These are phyloP conservation scores for Nomada goodeniana DNA, from an alignment of 2,888 invertebrate species.

Conservation along the genomic window DNA sequence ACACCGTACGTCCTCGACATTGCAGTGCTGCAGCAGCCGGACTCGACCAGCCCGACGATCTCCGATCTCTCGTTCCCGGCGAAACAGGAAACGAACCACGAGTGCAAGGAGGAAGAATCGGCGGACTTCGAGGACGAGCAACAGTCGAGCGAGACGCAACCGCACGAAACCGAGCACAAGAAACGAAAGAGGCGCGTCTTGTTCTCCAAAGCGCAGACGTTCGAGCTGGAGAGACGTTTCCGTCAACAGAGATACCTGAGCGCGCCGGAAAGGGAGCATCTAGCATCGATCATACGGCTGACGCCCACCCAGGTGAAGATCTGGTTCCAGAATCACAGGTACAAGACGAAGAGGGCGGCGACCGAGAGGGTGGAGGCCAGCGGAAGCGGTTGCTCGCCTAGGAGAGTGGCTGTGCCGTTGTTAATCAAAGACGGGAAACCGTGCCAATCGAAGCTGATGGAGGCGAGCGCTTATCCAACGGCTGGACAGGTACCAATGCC, in stretches of 20 bases:
- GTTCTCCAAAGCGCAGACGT: constrained; percentile 99
- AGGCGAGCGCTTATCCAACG: constrained; percentile 72
- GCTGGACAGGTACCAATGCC: constrained; percentile 80
- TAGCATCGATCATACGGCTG: constrained; percentile 96
- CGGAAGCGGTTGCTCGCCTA: constrained; percentile 90
- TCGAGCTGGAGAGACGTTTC: constrained; percentile 97
- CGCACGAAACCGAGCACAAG: constrained; percentile 88
- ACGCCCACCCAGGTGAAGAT: constrained; percentile 99
- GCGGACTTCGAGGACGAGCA: constrained; percentile 85
- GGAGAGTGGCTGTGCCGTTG: constrained; percentile 97
- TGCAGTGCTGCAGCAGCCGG: constrained; percentile 89
- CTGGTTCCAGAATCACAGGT: constrained; percentile 99
- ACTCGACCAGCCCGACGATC: constrained; percentile 94
- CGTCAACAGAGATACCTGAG: constrained; percentile 98
- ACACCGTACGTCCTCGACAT: constrained; percentile 9
- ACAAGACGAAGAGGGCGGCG: constrained; percentile 99
- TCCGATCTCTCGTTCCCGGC: constrained; percentile 87
- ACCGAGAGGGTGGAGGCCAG: constrained; percentile 93
- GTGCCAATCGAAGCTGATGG: constrained; percentile 86
- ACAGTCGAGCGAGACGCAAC: constrained; percentile 68
- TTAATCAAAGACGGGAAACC: constrained; percentile 97
- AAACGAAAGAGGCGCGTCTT: constrained; percentile 98
- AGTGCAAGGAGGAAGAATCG: constrained; percentile 81
- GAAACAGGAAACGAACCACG: constrained; percentile 82
- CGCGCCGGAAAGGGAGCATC: constrained; percentile 98